A percentile compares a stretch with the other conserved stretches of the same genome.
Conservation (phyloP, 2,797 vertebrate genomes). For the Mus spretus region DNA sequence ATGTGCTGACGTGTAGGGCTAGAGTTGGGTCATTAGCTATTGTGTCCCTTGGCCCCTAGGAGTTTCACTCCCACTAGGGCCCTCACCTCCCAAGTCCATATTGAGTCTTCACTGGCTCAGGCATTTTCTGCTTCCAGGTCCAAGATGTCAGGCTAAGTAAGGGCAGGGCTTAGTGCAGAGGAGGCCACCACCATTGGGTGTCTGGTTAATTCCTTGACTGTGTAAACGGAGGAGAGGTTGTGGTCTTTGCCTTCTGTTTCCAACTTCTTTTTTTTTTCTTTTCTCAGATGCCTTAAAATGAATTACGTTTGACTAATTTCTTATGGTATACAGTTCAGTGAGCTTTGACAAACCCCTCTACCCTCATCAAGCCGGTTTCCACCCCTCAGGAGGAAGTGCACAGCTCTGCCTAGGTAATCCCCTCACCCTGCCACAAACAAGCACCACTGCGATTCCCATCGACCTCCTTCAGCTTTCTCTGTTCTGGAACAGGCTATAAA, state of each 20-base stretch:
- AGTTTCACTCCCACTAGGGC: background rate
- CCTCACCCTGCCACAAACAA: background rate
- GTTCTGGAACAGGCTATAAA: constrained; percentile 25
- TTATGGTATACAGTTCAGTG: background rate
- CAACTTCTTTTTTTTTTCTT: background rate
- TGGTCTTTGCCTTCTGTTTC: background rate
- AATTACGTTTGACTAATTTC: constrained; percentile 31
- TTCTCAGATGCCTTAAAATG: background rate
- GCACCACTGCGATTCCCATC: background rate
- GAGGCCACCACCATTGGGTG: background rate
- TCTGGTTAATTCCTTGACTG: background rate
- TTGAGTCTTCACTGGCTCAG: background rate
- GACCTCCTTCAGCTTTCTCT: background rate
- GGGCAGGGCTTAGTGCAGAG: background rate
- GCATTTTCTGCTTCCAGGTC: background rate
- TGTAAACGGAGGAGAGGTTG: background rate
- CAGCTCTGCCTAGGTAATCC: background rate
- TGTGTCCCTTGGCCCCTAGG: too few species aligned
- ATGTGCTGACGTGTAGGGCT: background rate
- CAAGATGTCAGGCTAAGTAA: background rate
- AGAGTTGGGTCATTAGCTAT: background rate
- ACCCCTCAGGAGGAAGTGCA: background rate
- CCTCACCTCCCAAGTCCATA: background rate
- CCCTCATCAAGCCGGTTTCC: background rate
- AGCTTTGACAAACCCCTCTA: constrained; percentile 17